These are phyloP conservation scores for Troides aeacus DNA, from an alignment of 2,888 invertebrate genomes.

Conservation along the genomic window DNA sequence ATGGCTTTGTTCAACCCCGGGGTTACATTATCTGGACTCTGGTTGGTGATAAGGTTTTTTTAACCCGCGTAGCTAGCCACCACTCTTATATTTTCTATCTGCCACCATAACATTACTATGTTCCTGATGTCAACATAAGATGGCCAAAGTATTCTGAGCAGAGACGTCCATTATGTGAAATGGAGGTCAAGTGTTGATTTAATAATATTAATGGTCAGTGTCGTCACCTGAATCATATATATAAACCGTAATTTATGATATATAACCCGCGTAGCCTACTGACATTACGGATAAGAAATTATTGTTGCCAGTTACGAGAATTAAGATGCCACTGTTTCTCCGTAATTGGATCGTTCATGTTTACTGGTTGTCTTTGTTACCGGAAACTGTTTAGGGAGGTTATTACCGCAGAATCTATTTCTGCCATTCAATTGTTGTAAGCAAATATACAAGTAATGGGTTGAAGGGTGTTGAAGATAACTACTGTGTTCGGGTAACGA, in stretches of 20 bases:
- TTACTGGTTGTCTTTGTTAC: background rate
- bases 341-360: background rate
- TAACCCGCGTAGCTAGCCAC: too few relatives aligned
- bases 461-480: too few relatives aligned
- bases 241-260: background rate
- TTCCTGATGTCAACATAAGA: background rate
- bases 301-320: background rate
- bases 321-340: background rate
- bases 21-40: too few relatives aligned
- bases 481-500: too few relatives aligned
- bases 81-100: too few relatives aligned
- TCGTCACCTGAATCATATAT: background rate
- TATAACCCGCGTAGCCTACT: background rate
- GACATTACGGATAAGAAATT: background rate
- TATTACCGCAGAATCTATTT: background rate
- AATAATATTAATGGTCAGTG: background rate
- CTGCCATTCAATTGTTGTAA: background rate
- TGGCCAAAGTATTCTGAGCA: background rate
- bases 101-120: too few relatives aligned
- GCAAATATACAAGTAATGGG: background rate
- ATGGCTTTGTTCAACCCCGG: too few relatives aligned
- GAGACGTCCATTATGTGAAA: background rate
- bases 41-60: too few relatives aligned
- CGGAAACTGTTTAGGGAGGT: background rate
- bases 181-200: background rate